These are phyloP conservation scores for Caenorhabditis sinica DNA, from an alignment of 2,888 invertebrate genomes.

Conservation along the genomic window DNA sequence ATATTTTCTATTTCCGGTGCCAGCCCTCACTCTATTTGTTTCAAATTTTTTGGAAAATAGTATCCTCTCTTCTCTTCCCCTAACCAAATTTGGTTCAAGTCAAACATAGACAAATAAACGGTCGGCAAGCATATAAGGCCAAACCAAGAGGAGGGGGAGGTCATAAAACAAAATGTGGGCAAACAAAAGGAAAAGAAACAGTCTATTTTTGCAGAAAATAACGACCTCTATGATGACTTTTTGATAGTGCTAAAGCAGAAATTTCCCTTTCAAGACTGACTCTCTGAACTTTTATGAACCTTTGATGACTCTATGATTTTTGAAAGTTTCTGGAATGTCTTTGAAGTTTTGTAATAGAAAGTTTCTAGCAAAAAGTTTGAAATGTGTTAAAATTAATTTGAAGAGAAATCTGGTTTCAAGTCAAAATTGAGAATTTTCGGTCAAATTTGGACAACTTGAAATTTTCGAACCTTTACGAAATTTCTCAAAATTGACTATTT, in stretches of 20 bases:
- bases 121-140: constrained; percentile 4
- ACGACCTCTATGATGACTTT: constrained; percentile 15
- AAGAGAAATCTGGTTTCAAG: too few species aligned
- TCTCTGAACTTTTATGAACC: constrained; percentile 3
- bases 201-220: constrained; percentile 11
- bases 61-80: not conserved
- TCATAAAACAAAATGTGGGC: constrained; percentile 53
- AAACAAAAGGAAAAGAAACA: constrained; percentile 13
- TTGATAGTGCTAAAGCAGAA: constrained; percentile 13
- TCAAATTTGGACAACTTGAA: too few species aligned
- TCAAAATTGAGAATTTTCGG: too few species aligned
- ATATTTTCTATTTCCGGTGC: constrained; percentile 5
- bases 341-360: too few species aligned
- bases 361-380: too few species aligned
- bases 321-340: not conserved
- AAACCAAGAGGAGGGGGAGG: constrained; percentile 12
- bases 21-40: constrained; percentile 26
- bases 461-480: too few species aligned
- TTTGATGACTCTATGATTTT: constrained; percentile 9
- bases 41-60: not conserved
- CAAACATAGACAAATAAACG: constrained; percentile 14
- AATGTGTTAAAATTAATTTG: too few species aligned
- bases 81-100: constrained; percentile 46
- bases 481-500: too few species aligned
- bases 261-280: not conserved